A percentile compares a stretch with the other conserved stretches of the same genome.
These are phyloP conservation scores for Brachionus rotundiformis DNA, from an alignment of 1,140 invertebrate species.

Conservation along the genomic window DNA sequence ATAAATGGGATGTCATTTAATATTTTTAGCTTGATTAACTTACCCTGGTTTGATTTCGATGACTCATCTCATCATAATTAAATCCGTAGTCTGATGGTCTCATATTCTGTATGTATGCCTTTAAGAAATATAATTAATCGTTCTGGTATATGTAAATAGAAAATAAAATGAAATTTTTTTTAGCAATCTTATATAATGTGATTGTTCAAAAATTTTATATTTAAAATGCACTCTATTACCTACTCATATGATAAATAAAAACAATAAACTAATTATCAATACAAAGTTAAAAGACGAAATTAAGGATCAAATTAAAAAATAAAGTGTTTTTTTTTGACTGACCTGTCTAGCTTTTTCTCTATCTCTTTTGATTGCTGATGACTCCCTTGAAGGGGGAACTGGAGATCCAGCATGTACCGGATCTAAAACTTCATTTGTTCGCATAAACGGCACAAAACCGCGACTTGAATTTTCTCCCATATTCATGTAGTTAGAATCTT, in stretches of 20 bases:
- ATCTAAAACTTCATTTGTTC: slow-evolving; percentile 61
- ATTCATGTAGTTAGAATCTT: neutral
- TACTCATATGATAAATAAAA: too few relatives aligned
- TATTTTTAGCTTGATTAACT: neutral
- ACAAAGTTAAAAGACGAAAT: too few relatives aligned
- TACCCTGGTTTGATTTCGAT: neutral
- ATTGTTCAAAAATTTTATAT: too few relatives aligned
- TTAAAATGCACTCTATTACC: too few relatives aligned
- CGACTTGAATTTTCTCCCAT: neutral
- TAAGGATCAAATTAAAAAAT: too few relatives aligned
- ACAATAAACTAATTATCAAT: too few relatives aligned
- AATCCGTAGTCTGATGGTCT: neutral
- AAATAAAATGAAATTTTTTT: too few relatives aligned
- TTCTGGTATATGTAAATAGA: too few relatives aligned
- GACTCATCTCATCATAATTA: neutral
- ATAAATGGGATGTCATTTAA: too few relatives aligned
- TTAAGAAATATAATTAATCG: too few relatives aligned
- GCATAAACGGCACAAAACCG: slow-evolving; percentile 62
- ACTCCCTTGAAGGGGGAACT: slow-evolving; percentile 60
- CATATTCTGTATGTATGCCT: slow-evolving; percentile 38
- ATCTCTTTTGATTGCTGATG: slow-evolving; percentile 54
- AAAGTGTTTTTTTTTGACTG: neutral
- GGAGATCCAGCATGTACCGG: slow-evolving; percentile 59
- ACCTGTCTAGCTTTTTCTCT: slow-evolving; percentile 58
- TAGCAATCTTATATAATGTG: too few relatives aligned